Base-by-base conservation (phyloP, 1,140 invertebrate species). In the Calycopis cecrops region DNA sequence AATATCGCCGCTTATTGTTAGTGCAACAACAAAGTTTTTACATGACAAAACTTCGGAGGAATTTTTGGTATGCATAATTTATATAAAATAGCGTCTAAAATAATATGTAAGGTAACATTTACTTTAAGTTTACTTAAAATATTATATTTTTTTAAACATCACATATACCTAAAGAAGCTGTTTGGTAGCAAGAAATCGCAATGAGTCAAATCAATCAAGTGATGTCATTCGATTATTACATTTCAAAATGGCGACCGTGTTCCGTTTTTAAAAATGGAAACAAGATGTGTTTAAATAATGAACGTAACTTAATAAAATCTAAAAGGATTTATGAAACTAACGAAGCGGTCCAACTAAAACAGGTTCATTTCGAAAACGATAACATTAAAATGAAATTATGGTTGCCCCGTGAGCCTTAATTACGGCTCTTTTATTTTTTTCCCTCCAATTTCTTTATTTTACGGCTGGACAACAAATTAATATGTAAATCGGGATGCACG, bases 361-460 rank as follows among this genome's bases (percentile, higher is more conserved):
- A 58, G 50, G 65, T 44, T 55, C 60, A 64, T 72, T 74, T 63
- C 61, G 56, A 69, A 67, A 66, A 53, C 66, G 73, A 75, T 73
- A 75, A 76, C 73, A 76, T 80, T 73, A 79, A 79, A 80, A 76
- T 67, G 62, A 78, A 75, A 79, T 77, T 73, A 78, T 75, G 71
- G 63, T 65, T 69, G 72, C 68, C 66, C 66, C 61, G 52, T 44
- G 67, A 68, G 64, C 47, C 67, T 82, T 80, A 76, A 80, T 83
- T 83, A 79, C 71, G 55, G 35, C 48, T 58, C 69, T 75, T 75
- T 76, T 77, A 77, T 74, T 63, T 76, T 63, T 62, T 56, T 67
- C 57, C 74, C 69, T 81, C 71, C 76, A 83, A 84, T 85, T 82
- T 81, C 80, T 85, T 84, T 84, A 84, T 82, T 85, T 84, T 78